Percentiles rank a stretch among this genome's conserved stretches.
Conservation (phyloP, 2,888 invertebrate species). For the Eupithecia exiguata region DNA sequence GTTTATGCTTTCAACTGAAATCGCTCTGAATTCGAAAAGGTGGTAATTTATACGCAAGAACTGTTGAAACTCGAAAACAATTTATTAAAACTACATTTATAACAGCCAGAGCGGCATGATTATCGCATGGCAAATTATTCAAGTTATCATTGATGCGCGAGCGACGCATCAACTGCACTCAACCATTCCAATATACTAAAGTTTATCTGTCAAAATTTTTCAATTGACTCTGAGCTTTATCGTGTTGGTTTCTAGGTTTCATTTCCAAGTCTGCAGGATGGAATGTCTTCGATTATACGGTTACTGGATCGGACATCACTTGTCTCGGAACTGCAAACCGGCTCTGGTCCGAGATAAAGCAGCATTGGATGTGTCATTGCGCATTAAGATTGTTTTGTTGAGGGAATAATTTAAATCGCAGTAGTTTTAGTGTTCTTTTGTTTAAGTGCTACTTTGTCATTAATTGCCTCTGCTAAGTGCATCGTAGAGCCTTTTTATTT, state of each 20-base stretch:
- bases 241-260: slow-evolving; percentile 6
- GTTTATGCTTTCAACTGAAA: neutral
- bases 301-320: slow-evolving; percentile 57
- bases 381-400: slow-evolving; percentile 60
- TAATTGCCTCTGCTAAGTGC: slow-evolving; percentile 43
- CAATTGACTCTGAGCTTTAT: slow-evolving; percentile 33
- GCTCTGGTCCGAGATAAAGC: slow-evolving; percentile 53
- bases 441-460: slow-evolving; percentile 43
- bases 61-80: slow-evolving; percentile 7
- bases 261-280: slow-evolving; percentile 15
- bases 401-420: slow-evolving; percentile 55
- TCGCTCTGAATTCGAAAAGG: neutral
- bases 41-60: neutral
- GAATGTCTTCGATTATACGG: slow-evolving; percentile 51
- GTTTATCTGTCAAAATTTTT: slow-evolving; percentile 22
- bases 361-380: slow-evolving; percentile 59
- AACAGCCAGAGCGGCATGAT: slow-evolving; percentile 54
- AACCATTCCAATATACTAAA: slow-evolving; percentile 30
- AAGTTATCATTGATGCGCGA: slow-evolving; percentile 56
- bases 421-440: slow-evolving; percentile 42
- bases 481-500: slow-evolving; percentile 39
- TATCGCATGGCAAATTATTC: slow-evolving; percentile 65
- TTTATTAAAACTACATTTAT: slow-evolving; percentile 49
- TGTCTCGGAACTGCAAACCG: slow-evolving; percentile 50
- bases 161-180: slow-evolving; percentile 47